Evolutionary conservation across 2,113 vertebrate genomes (phyloP).

Genomic region (Aegypius monachus): DNA sequence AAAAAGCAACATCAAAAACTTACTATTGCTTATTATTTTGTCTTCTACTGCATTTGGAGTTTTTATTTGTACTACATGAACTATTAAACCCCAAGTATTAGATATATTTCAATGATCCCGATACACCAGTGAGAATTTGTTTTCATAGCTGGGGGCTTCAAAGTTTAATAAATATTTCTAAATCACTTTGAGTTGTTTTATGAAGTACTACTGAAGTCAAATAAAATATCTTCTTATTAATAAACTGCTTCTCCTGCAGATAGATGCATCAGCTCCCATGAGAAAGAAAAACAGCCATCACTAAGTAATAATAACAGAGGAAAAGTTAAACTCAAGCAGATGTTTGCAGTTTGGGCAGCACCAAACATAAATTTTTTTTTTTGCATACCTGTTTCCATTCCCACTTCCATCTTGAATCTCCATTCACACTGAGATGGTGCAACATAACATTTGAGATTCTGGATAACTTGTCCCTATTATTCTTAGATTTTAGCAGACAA

Average conservation of each 20-base stretch:
- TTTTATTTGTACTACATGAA: not conserved
- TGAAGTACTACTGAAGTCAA: not conserved
- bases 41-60: not conserved
- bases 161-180: not conserved
- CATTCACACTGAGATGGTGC: not conserved
- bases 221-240: not conserved
- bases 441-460: not conserved
- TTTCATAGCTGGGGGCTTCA: not conserved
- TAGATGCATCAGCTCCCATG: not conserved
- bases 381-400: not conserved
- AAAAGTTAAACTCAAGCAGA: not conserved
- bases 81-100: not conserved
- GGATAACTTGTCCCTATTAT: not conserved
- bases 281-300: not conserved
- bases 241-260: not conserved
- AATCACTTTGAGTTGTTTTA: not conserved
- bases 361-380: not conserved
- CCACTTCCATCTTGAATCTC: not conserved
- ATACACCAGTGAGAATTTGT: not conserved
- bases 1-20: not conserved
- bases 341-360: not conserved
- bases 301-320: not conserved
- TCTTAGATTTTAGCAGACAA: not conserved
- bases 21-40: not conserved
- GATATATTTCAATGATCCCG: not conserved